Evolutionary conservation across 2,113 vertebrate genomes (phyloP), one percentile per base, ranked within the genome.

Genomic region (Cochlearius cochlearius): DNA sequence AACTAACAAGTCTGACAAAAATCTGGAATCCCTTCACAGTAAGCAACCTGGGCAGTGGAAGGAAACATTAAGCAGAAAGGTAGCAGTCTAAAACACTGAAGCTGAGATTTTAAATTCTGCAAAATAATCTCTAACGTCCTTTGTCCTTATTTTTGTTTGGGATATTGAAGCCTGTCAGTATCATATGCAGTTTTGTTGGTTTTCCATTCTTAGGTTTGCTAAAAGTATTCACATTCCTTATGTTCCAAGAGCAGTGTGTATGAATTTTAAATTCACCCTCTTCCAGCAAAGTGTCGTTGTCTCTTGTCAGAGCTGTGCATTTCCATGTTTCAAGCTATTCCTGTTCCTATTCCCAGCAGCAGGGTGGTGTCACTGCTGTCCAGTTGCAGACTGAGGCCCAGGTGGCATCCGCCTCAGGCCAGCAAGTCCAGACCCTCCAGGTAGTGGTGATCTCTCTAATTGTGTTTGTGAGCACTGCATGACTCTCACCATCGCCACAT

Each of bases 371-470:
- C 98, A 99, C 99, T 97, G 99, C 99, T 98, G 99, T 99, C 98
- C 99, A 99, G 99, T 97, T 99, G 98, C 99, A 99, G 98, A 99
- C 99, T 97, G 99, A 99, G 98, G 98, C 99, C 75, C 99, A 99
- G 74, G 99, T 99, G 98, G 99, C 99, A 98, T 99, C 99, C 56
- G 99, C 99, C 99, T 99, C 99, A 97, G 99, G 99, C 98, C 99
- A 99, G 99, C 99, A 99, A 99, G 99, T 99, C 98, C 99, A 99
- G 98, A 99, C 99, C 97, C 99, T 99, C 98, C 99, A 99, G 99
- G 99, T 99, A 99, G 99, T 99, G 99, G 99, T 99, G 99, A 98
- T 97, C 99, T 96, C 98, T 98, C 99, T 98, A 96, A 98, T 95
- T 90, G 91, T 97, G 91, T 97, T 95, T 95, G 95, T 98, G 97